phyloP scores from a whole-genome alignment of 2,888 invertebrate genomes.

The Tricholauxania praeusta region DNA sequence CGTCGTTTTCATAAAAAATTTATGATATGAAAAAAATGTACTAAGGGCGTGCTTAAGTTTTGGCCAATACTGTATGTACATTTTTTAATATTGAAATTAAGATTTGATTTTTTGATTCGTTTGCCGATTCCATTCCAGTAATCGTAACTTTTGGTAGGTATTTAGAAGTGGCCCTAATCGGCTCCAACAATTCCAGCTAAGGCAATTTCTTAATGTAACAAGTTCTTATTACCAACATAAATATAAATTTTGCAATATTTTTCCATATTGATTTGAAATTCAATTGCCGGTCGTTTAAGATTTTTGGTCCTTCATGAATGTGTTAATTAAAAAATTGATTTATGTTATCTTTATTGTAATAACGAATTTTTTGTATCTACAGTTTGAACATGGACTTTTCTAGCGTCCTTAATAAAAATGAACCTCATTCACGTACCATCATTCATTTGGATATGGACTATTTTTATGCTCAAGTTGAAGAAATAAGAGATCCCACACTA shows the following conservation, averaged over 20 bases:
- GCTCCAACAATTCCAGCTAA: too few relatives aligned
- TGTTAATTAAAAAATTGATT: neutral
- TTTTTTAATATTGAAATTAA: too few relatives aligned
- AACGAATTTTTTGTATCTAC: neutral
- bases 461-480: slow-evolving; percentile 90
- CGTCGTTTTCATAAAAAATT: too few relatives aligned
- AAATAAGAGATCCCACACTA: slow-evolving; percentile 78
- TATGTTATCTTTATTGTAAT: neutral
- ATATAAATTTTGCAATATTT: neutral
- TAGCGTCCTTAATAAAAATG: slow-evolving; percentile 58
- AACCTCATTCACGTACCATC: slow-evolving; percentile 76
- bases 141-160: too few relatives aligned
- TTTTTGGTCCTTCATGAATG: neutral
- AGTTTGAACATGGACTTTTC: slow-evolving; percentile 58
- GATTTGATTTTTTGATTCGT: too few relatives aligned
- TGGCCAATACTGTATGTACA: too few relatives aligned
- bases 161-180: too few relatives aligned
- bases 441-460: slow-evolving; percentile 87
- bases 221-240: neutral
- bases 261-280: neutral
- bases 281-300: neutral
- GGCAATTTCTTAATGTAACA: too few relatives aligned
- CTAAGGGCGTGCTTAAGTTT: too few relatives aligned
- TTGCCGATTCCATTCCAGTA: too few relatives aligned
- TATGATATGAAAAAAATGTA: too few relatives aligned